Evolutionary conservation across 2,113 vertebrate species (phyloP), one percentile per base, ranked within the genome.

Genomic region (Physeter macrocephalus): DNA sequence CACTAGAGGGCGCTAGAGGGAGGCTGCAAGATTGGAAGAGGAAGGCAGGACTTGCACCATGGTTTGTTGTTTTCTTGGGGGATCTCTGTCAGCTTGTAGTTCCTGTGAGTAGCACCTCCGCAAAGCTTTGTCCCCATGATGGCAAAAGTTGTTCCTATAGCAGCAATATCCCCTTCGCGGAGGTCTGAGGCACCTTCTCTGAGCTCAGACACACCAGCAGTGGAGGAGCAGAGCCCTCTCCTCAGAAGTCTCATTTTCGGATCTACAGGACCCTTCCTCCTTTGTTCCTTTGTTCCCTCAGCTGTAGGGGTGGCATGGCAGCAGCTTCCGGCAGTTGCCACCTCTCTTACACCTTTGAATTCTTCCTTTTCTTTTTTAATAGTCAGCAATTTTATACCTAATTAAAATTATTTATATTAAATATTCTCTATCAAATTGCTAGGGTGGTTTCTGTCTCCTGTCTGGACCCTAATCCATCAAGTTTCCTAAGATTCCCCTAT

Each of bases 321-420:
- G 59, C 25, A 86, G 78, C 49, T 95, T 34, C 49, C 7, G 39
- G 34, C 36, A 72, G 13, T 23, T 93, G n/a, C 8, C 17, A 20
- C 9, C 12, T 54, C 18, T 87, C 18, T 17, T 13, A 23, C 1
- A 39, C 4, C 14, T 94, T 74, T 62, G 8, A 71, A 34, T 74
- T 77, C 21, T 85, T 69, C 39, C 74, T 88, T 88, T 52, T 74
- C 31, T 34, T 34, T 95, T 93, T 82, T 23, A 64, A 25, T 39
- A 83, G 31, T 69, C 57, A 21, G 20, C 18, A 21, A 52, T 36
- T 36, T 69, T 49, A 72, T 90, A n/a, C 13, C 41, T 71, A 61
- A 57, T 81, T 84, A 90, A 93, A 92, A 39, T 80, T 61, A 23
- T 54, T 54, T 89, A 34, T 75, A 39, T 62, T 83, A 92, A 80